Percentiles rank a stretch among this genome's conserved stretches.
Conservation (phyloP, 2,113 vertebrate genomes). For the Mola mola region DNA sequence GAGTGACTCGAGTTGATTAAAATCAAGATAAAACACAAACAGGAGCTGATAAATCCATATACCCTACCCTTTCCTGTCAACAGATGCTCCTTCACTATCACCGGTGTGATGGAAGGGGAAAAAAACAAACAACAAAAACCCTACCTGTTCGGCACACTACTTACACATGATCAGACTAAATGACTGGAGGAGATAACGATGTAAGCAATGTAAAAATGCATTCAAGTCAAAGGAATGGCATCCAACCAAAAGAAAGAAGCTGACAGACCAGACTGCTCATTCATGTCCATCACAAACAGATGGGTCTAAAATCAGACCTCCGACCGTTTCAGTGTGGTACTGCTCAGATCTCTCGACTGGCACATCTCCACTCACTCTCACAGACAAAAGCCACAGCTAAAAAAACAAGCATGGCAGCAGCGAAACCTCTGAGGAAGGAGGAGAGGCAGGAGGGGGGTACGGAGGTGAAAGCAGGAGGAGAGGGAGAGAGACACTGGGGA, state of each 20-base stretch:
- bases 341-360: conserved; percentile 59
- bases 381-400: conserved; percentile 94
- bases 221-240: conserved; percentile 96
- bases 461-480: conserved; percentile 80
- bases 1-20: conserved; percentile 70
- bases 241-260: conserved; percentile 91
- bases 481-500: conserved; percentile 73
- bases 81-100: conserved; percentile 76
- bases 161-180: conserved; percentile 90
- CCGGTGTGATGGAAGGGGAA: conserved; percentile 64
- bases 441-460: conserved; percentile 79
- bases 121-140: conserved; percentile 19
- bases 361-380: conserved; percentile 87
- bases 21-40: conserved; percentile 73
- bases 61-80: conserved; percentile 73
- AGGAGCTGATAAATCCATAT: conserved; percentile 72
- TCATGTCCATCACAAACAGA: conserved; percentile 95
- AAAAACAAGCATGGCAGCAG: conserved; percentile 81
- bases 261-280: conserved; percentile 86
- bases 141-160: conserved; percentile 88
- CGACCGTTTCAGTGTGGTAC: conserved; percentile 74
- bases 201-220: conserved; percentile 99
- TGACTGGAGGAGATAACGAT: conserved; percentile 89
- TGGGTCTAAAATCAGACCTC: conserved; percentile 86
- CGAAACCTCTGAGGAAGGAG: conserved; percentile 55